Percentiles rank a stretch among this genome's conserved stretches.
These are phyloP conservation scores for Eledone cirrhosa DNA, from an alignment of 2,888 invertebrate species.

Conservation along the genomic window DNA sequence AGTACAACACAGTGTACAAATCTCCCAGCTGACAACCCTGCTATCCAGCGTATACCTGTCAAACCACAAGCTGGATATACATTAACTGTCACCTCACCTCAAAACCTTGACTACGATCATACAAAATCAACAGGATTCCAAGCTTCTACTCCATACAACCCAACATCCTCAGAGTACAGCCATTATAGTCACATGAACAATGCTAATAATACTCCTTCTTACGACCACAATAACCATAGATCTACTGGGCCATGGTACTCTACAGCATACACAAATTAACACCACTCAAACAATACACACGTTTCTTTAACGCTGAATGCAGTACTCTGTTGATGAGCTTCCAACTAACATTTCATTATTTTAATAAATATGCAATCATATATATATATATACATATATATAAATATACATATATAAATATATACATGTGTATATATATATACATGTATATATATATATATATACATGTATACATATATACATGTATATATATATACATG, in stretches of 20 bases:
- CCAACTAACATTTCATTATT: too few species aligned
- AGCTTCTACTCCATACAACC: not conserved
- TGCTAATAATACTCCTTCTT: slow-evolving; percentile 31
- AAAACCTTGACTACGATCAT: slow-evolving; percentile 29
- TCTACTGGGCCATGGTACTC: slow-evolving; percentile 42
- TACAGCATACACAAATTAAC: slow-evolving; percentile 30
- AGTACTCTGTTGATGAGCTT: too few species aligned
- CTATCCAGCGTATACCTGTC: slow-evolving; percentile 13
- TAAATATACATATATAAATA: not conserved
- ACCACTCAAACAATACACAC: too few species aligned
- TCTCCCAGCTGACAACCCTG: slow-evolving; percentile 1
- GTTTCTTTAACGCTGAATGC: too few species aligned
- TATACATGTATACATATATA: slow-evolving; percentile 12
- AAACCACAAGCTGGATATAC: slow-evolving; percentile 20
- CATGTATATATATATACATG: not conserved
- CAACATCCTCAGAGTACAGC: slow-evolving; percentile 21
- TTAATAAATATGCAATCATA: too few species aligned
- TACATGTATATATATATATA: not conserved
- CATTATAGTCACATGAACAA: slow-evolving; percentile 37
- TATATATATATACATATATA: not conserved
- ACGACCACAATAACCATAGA: slow-evolving; percentile 38
- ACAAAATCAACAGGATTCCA: not conserved
- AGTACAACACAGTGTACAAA: slow-evolving; percentile 22
- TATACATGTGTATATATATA: not conserved
- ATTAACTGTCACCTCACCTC: slow-evolving; percentile 28